These are phyloP conservation scores for Iguana delicatissima DNA, from an alignment of 2,797 vertebrate species.

Conservation along the genomic window DNA sequence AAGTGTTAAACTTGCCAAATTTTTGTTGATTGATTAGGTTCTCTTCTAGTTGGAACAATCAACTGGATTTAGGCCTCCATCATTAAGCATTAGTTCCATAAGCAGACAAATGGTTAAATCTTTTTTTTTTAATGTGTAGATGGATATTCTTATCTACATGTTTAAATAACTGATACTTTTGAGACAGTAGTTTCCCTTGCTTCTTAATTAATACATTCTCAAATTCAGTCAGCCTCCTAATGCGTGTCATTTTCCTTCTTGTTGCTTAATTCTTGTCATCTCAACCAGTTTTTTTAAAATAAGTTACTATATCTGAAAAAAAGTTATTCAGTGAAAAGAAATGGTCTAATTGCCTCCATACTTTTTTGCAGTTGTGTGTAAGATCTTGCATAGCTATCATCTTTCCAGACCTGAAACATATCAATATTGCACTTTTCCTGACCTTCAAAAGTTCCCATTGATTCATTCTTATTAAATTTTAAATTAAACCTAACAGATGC, in stretches of 20 bases:
- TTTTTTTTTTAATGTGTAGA: not conserved
- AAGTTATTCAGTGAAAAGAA: not conserved
- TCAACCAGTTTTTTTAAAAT: not conserved
- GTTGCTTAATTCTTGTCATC: not conserved
- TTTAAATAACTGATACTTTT: not conserved
- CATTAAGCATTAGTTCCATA: no score
- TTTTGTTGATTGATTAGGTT: no score
- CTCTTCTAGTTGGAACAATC: no score
- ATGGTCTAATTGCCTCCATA: not conserved
- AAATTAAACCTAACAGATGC: not conserved
- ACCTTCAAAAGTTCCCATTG: not conserved
- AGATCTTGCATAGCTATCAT: not conserved
- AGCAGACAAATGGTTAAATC: not conserved
- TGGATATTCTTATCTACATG: not conserved
- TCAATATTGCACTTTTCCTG: not conserved
- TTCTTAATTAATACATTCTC: conserved; percentile 4
- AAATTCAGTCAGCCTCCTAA: not conserved
- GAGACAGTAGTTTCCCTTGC: not conserved
- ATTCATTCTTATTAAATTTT: not conserved
- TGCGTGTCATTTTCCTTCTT: not conserved
- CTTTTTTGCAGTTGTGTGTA: not conserved
- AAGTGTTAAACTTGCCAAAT: no score
- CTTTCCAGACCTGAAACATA: not conserved
- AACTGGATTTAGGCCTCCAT: no score
- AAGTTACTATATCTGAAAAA: no score